These are phyloP conservation scores for Drosophila mercatorum DNA, from an alignment of 2,888 invertebrate genomes.

Conservation along the genomic window DNA sequence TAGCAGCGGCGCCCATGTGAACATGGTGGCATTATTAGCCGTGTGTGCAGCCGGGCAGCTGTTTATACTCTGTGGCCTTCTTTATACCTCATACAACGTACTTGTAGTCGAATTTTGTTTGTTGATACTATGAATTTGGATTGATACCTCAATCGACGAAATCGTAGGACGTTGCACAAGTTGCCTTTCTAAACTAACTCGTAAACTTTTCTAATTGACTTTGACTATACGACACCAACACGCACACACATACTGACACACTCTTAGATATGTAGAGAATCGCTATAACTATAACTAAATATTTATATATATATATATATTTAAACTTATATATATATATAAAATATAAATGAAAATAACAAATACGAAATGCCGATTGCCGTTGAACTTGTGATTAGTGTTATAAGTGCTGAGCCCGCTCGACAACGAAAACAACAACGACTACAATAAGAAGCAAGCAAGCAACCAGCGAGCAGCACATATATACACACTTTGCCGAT, in stretches of 20 bases:
- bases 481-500: slow-evolving; percentile 51
- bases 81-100: slow-evolving; percentile 81
- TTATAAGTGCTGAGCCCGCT: slow-evolving; percentile 50
- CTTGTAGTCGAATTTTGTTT: slow-evolving; percentile 69
- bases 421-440: slow-evolving; percentile 40
- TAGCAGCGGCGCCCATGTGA: slow-evolving; percentile 22
- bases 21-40: slow-evolving; percentile 15
- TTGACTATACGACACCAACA: slow-evolving; percentile 21
- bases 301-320: too few species aligned
- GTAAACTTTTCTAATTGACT: slow-evolving; percentile 24
- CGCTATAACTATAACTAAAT: slow-evolving; percentile 3
- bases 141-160: slow-evolving; percentile 34
- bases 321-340: background rate
- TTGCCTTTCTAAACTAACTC: slow-evolving; percentile 51
- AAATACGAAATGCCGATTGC: slow-evolving; percentile 48
- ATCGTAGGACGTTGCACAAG: slow-evolving; percentile 45
- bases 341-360: background rate
- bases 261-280: slow-evolving; percentile 7
- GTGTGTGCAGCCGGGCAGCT: slow-evolving; percentile 42
- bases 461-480: slow-evolving; percentile 47
- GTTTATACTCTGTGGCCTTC: slow-evolving; percentile 82
- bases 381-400: slow-evolving; percentile 65
- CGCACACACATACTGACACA: slow-evolving; percentile 16
- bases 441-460: slow-evolving; percentile 21
- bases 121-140: slow-evolving; percentile 16